phyloP scores from a whole-genome alignment of 2,888 invertebrate genomes.

The Liopterus haemorrhoidalis region DNA sequence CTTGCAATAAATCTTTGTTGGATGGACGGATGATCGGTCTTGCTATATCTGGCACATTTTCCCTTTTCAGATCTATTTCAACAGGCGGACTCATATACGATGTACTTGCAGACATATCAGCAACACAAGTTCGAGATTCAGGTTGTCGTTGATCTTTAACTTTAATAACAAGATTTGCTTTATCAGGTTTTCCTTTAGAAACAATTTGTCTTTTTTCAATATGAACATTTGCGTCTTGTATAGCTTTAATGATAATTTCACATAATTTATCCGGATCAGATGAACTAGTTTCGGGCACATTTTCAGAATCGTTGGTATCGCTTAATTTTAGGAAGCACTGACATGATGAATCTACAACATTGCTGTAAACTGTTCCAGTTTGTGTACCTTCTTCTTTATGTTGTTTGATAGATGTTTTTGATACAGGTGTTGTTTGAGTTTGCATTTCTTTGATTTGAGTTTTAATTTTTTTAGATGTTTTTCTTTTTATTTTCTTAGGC shows the following conservation, averaged over 20 bases:
- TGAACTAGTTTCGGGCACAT: no score
- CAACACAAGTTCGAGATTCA: not conserved
- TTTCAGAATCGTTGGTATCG: no score
- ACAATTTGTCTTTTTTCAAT: constrained; percentile 2
- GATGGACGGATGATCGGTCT: no score
- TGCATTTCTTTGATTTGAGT: no score
- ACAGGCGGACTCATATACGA: constrained; percentile 44
- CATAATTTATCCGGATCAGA: constrained; percentile 37
- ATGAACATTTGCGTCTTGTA: constrained; percentile 31
- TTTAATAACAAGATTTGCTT: constrained; percentile 2
- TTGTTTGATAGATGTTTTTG: no score
- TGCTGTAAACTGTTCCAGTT: no score
- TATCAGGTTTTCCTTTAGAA: constrained; percentile 2
- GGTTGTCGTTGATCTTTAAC: not conserved
- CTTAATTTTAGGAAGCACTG: no score
- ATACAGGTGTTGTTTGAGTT: no score
- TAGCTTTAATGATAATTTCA: constrained; percentile 42
- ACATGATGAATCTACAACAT: no score
- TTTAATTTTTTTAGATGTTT: no score
- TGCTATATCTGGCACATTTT: constrained; percentile 9
- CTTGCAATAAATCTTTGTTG: constrained; percentile 29
- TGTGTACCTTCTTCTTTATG: no score
- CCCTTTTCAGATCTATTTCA: constrained; percentile 22
- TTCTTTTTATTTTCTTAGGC: no score
- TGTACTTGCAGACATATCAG: constrained; percentile 38